A percentile compares a stretch with the other conserved stretches of the same genome.
phyloP scores from a whole-genome alignment of 2,888 invertebrate species.

The Macroteleia sp. region DNA sequence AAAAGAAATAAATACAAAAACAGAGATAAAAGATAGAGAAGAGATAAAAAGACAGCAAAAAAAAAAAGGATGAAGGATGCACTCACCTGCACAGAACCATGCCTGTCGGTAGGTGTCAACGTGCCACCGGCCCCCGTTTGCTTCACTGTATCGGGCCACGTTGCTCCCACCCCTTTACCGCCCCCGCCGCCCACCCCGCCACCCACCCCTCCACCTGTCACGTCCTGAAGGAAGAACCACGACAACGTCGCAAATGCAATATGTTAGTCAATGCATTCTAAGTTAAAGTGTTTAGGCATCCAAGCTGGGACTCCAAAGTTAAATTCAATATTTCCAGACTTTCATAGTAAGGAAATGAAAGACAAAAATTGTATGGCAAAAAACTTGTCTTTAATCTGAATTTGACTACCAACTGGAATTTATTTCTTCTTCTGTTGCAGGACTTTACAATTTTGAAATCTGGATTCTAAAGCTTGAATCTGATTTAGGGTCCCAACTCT shows the following conservation, averaged over 20 bases:
- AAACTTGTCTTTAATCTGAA: too few relatives aligned
- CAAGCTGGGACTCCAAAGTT: constrained; percentile 20
- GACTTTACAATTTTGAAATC: too few relatives aligned
- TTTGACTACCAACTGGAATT: too few relatives aligned
- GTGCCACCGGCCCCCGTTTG: constrained; percentile 91
- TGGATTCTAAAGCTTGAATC: too few relatives aligned
- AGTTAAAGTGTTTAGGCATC: constrained; percentile 46
- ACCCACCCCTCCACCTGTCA: constrained; percentile 76
- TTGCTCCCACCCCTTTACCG: constrained; percentile 90
- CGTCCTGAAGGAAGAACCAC: constrained; percentile 82
- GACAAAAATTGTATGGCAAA: too few relatives aligned
- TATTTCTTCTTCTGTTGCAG: too few relatives aligned
- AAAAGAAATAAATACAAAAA: too few relatives aligned
- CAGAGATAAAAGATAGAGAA: too few relatives aligned
- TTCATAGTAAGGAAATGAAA: too few relatives aligned
- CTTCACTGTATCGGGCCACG: constrained; percentile 94
- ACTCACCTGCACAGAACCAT: constrained; percentile 97
- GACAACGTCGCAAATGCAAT: constrained; percentile 79
- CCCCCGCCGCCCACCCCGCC: constrained; percentile 83
- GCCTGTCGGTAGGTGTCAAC: constrained; percentile 96
- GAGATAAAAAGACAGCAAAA: too few relatives aligned
- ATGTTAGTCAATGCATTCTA: constrained; percentile 73
- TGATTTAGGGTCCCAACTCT: too few relatives aligned
- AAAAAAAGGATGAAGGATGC: too few relatives aligned
- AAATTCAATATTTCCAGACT: constrained; percentile 24